These are phyloP conservation scores for Sussaba pulchella DNA, from an alignment of 2,888 invertebrate genomes.

Conservation along the genomic window DNA sequence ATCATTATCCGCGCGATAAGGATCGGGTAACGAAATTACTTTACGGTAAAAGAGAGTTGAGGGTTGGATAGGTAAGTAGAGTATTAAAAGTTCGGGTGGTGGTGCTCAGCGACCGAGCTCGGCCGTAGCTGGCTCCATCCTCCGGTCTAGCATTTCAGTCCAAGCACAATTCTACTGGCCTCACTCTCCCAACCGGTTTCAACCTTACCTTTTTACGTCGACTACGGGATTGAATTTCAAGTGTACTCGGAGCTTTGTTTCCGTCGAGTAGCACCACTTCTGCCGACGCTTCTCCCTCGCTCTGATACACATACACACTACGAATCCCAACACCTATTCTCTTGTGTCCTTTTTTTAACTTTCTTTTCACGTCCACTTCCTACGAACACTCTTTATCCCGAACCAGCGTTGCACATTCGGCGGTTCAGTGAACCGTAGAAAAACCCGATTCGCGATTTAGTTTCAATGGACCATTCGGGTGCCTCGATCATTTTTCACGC, in stretches of 20 bases:
- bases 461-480: background rate
- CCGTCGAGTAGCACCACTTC: conserved; percentile 53
- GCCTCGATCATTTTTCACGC: background rate
- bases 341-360: conserved; percentile 25
- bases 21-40: conserved; percentile 58
- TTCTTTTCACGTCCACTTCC: conserved; percentile 10
- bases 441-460: conserved; percentile 8
- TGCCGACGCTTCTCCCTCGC: conserved; percentile 30
- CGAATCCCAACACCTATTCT: conserved; percentile 26
- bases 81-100: conserved; percentile 59
- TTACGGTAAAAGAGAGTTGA: conserved; percentile 27
- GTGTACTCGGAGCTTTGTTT: conserved; percentile 62
- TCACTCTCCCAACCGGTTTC: conserved; percentile 38
- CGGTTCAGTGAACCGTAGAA: conserved; percentile 3
- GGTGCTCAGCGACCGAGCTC: conserved; percentile 39
- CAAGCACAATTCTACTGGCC: conserved; percentile 52
- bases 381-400: conserved; percentile 20
- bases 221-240: conserved; percentile 63
- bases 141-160: conserved; percentile 40
- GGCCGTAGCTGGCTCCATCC: conserved; percentile 31
- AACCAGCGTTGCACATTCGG: conserved; percentile 10
- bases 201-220: conserved; percentile 59
- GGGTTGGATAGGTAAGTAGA: conserved; percentile 40
- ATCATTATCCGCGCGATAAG: conserved; percentile 50
- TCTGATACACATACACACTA: conserved; percentile 45